phyloP scores from a whole-genome alignment of 2,113 vertebrate genomes.

The Microcebus murinus region DNA sequence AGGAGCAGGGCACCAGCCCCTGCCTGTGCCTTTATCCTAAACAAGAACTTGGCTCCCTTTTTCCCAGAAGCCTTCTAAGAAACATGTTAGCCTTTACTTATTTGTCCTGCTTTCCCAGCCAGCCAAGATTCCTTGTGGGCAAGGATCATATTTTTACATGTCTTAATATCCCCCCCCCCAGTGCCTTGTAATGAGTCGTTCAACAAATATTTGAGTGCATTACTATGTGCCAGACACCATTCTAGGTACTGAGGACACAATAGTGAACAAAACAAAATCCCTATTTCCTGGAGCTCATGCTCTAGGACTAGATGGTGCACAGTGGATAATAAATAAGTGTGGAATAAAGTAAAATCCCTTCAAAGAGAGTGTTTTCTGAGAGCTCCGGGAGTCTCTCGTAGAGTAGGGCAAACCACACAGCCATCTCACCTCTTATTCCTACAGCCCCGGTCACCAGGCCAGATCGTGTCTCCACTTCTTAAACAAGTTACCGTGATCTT shows the following conservation, averaged over 20 bases:
- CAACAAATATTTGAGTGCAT: not conserved
- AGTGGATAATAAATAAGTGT: no score
- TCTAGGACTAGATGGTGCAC: not conserved
- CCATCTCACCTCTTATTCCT: not conserved
- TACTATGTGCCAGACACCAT: not conserved
- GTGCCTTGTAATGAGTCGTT: not conserved
- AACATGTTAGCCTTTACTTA: not conserved
- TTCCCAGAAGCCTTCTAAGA: not conserved
- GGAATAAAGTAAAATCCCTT: not conserved
- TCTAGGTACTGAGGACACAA: not conserved
- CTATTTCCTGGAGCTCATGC: not conserved
- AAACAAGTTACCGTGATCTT: conserved; percentile 84
- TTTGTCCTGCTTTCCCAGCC: not conserved
- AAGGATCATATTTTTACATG: not conserved
- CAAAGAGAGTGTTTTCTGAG: not conserved
- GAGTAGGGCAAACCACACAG: fast-evolving
- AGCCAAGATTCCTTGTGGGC: not conserved
- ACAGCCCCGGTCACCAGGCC: conserved; percentile 79
- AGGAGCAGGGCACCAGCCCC: not conserved
- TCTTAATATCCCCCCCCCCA: not conserved
- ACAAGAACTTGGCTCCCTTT: not conserved
- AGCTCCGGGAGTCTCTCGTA: not conserved
- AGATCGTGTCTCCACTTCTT: conserved; percentile 84
- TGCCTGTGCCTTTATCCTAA: not conserved
- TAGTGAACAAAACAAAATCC: not conserved